Conservation (phyloP, 2,888 invertebrate genomes). For the Troides aeacus region DNA sequence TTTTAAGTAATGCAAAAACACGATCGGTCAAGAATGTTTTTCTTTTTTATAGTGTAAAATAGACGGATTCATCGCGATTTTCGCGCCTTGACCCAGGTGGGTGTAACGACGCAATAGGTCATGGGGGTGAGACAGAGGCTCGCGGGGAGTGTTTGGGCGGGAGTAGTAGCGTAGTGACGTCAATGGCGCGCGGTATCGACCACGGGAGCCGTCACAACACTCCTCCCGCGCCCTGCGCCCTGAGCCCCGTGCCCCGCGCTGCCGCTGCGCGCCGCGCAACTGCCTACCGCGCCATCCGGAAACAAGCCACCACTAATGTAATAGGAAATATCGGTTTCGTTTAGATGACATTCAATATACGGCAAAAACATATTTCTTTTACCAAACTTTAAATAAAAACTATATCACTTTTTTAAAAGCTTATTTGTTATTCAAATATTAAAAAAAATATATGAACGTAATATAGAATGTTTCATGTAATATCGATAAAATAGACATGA, state of each 20-base stretch:
- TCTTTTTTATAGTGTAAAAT: conserved; percentile 34
- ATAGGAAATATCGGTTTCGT: conserved; percentile 60
- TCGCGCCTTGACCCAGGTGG: conserved; percentile 78
- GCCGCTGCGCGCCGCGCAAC: conserved; percentile 58
- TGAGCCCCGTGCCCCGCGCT: conserved; percentile 19
- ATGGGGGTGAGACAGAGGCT: conserved; percentile 53
- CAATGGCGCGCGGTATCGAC: conserved; percentile 71
- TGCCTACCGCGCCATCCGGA: conserved; percentile 71
- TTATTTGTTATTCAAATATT: too few relatives aligned
- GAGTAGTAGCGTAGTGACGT: conserved; percentile 79
- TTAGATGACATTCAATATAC: conserved; percentile 47
- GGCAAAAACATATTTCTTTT: conserved; percentile 31
- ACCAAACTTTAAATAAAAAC: too few relatives aligned
- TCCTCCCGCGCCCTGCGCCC: conserved; percentile 45
- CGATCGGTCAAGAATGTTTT: too few relatives aligned
- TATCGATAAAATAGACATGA: too few relatives aligned
- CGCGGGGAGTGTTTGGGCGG: conserved; percentile 70
- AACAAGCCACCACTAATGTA: conserved; percentile 52
- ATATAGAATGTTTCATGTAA: too few relatives aligned
- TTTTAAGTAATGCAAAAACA: too few relatives aligned
- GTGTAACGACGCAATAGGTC: conserved; percentile 73
- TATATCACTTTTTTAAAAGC: too few relatives aligned
- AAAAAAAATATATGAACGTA: too few relatives aligned
- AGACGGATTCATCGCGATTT: conserved; percentile 56
- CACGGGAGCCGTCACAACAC: conserved; percentile 72